Conservation (phyloP, 2,113 vertebrate species). For the Pluvianellus socialis region DNA sequence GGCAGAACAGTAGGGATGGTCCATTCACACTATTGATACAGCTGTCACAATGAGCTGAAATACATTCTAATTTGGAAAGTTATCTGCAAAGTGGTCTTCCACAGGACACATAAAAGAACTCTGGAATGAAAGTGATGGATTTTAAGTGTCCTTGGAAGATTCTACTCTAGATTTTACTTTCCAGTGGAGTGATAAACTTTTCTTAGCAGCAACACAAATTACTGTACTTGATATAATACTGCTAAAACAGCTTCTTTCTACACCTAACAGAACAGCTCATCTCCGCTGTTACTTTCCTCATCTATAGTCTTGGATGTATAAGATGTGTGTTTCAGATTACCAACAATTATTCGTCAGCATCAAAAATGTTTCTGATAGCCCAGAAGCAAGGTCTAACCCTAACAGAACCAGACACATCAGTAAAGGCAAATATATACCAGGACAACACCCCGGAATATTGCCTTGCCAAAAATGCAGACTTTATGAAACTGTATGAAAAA, state of each 20-base stretch:
- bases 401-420: neutral
- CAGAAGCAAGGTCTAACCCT: neutral
- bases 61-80: neutral
- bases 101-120: neutral
- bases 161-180: neutral
- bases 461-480: neutral
- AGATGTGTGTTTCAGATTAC: neutral
- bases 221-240: neutral
- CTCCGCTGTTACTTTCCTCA: neutral
- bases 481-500: neutral
- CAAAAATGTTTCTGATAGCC: neutral
- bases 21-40: neutral
- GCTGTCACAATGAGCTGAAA: neutral
- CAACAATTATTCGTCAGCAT: neutral
- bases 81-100: neutral
- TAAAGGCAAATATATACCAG: neutral
- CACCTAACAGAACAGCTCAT: neutral
- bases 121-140: neutral
- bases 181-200: neutral
- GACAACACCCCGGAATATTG: neutral
- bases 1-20: neutral
- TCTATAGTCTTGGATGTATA: neutral
- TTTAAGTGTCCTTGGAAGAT: neutral
- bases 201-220: neutral
- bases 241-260: neutral